Percentiles rank a stretch among this genome's conserved stretches.
phyloP scores from a whole-genome alignment of 2,888 invertebrate species.

The Corbicula japonica region DNA sequence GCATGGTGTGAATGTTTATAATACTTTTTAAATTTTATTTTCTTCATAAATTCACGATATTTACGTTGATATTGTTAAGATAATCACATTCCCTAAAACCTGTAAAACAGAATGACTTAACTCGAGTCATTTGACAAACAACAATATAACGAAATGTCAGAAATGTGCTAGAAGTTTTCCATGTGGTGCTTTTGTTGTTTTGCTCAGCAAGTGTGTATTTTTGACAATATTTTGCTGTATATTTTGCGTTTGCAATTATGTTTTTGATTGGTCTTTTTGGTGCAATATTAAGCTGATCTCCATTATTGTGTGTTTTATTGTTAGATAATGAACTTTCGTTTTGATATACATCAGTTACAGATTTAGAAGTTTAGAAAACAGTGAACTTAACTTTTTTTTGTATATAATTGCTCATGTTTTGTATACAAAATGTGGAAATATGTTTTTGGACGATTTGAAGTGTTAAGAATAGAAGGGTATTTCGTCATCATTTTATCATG shows the following conservation, averaged over 20 bases:
- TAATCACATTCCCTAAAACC: not conserved
- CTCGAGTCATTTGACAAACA: not conserved
- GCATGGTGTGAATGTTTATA: too few species aligned
- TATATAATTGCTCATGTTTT: not conserved
- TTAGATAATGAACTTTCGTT: not conserved
- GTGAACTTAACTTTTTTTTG: not conserved
- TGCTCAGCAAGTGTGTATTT: not conserved
- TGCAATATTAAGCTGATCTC: conserved; percentile 37
- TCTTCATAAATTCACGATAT: too few species aligned
- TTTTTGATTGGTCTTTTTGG: conserved; percentile 26
- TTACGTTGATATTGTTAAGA: too few species aligned
- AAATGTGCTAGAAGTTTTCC: not conserved
- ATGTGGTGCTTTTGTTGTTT: not conserved
- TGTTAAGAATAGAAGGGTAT: not conserved
- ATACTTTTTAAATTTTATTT: too few species aligned
- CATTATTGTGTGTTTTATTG: not conserved
- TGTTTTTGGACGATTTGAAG: not conserved
- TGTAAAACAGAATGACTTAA: not conserved
- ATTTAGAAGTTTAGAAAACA: too few species aligned
- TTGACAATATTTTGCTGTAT: not conserved
- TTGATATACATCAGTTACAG: too few species aligned
- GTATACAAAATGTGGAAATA: not conserved
- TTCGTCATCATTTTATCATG: conserved; percentile 13
- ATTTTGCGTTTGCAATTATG: not conserved
- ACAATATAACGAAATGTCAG: not conserved